Percentiles rank a stretch among this genome's conserved stretches.
Conservation (phyloP, 2,888 invertebrate species). For the Eristalinus aeneus region DNA sequence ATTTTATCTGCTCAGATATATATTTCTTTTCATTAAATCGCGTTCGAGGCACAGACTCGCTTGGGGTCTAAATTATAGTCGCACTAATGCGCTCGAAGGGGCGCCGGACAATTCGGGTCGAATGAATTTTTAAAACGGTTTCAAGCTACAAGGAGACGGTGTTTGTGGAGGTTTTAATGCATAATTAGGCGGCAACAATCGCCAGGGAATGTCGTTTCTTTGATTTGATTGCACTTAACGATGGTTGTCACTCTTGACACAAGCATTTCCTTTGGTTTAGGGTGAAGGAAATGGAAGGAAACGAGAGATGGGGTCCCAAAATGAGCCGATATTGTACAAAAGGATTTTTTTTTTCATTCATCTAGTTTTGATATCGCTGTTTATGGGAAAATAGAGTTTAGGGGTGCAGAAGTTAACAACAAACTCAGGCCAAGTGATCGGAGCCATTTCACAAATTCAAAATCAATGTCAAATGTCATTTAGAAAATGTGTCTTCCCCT, state of each 20-base stretch:
- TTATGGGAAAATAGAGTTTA: too few species aligned
- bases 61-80: constrained; percentile 3
- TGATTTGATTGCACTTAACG: not conserved
- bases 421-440: too few species aligned
- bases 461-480: too few species aligned
- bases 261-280: not conserved
- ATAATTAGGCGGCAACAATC: not conserved
- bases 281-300: not conserved
- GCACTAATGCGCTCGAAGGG: constrained; percentile 12
- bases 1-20: constrained; percentile 57
- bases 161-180: not conserved
- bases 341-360: too few species aligned
- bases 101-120: not conserved
- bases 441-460: too few species aligned
- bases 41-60: not conserved
- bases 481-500: too few species aligned
- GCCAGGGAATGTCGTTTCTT: not conserved
- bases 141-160: not conserved
- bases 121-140: constrained; percentile 23
- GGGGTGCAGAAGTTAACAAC: too few species aligned
- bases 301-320: too few species aligned
- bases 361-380: too few species aligned
- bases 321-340: too few species aligned
- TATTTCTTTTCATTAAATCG: constrained; percentile 54
- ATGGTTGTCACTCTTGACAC: not conserved